Evolutionary conservation across 2,113 vertebrate genomes (phyloP).

Genomic region (Gyps fulvus): DNA sequence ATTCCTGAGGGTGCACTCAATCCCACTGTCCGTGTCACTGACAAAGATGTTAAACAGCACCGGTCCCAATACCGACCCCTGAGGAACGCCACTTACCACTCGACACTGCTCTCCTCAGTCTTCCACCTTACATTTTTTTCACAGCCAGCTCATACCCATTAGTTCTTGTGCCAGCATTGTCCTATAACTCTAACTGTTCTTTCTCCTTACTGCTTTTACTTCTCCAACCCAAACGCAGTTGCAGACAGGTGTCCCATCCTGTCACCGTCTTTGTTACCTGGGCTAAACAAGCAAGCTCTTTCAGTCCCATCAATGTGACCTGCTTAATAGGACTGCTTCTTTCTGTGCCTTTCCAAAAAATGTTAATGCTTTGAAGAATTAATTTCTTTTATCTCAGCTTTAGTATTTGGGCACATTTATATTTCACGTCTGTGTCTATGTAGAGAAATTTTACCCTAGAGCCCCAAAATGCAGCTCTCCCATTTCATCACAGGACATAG

Average conservation of each 20-base stretch:
- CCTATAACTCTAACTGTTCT: background rate
- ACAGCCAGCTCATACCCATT: background rate
- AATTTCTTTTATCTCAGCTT: background rate
- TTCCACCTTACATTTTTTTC: background rate
- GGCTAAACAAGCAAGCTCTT: background rate
- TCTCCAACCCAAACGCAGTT: background rate
- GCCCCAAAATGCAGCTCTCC: background rate
- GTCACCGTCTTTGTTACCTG: background rate
- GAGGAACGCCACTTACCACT: background rate
- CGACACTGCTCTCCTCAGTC: too few relatives aligned
- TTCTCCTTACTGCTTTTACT: background rate
- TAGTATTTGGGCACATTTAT: background rate
- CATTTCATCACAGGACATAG: background rate
- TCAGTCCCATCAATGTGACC: accelerated
- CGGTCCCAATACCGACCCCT: too few relatives aligned
- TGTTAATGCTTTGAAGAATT: background rate
- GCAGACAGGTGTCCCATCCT: background rate
- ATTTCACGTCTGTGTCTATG: background rate
- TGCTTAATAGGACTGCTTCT: accelerated
- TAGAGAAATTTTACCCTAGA: background rate
- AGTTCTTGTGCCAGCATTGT: background rate
- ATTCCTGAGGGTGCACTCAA: background rate
- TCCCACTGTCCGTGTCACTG: background rate
- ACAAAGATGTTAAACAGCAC: background rate
- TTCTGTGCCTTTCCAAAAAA: background rate